Conservation (phyloP, 2,113 vertebrate species). For the Melanotaenia duboulayi region DNA sequence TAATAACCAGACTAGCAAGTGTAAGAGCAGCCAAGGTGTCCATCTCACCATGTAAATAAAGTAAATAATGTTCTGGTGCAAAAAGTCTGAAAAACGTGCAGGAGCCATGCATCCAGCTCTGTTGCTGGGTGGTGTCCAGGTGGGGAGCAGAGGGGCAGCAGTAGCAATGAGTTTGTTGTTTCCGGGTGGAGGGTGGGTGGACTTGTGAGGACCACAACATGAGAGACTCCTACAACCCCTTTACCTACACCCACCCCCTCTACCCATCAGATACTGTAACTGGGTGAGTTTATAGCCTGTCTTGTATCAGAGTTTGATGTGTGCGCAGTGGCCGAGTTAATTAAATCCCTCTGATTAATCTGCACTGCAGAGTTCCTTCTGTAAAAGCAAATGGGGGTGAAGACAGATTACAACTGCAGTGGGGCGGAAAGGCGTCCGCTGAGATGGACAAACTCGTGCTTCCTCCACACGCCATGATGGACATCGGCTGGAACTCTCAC, state of each 20-base stretch:
- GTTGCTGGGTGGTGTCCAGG: background rate
- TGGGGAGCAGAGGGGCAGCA: constrained; percentile 9
- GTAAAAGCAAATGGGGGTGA: constrained; percentile 45
- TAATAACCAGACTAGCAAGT: too few species aligned
- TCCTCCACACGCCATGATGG: constrained; percentile 37
- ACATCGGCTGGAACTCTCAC: constrained; percentile 24
- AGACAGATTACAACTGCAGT: constrained; percentile 54
- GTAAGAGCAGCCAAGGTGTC: too few species aligned
- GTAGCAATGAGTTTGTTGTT: constrained; percentile 13
- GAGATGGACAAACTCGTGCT: constrained; percentile 56
- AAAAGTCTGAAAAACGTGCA: too few species aligned
- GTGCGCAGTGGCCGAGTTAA: constrained; percentile 79
- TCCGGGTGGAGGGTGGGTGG: constrained; percentile 22
- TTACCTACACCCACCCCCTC: background rate
- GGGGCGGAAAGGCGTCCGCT: constrained; percentile 58
- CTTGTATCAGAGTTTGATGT: constrained; percentile 81
- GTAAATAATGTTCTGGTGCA: too few species aligned
- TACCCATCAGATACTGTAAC: constrained; percentile 76
- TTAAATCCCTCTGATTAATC: constrained; percentile 85
- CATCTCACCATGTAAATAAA: too few species aligned
- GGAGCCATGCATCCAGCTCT: constrained; percentile 2
- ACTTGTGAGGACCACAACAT: constrained; percentile 21
- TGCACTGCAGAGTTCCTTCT: constrained; percentile 75
- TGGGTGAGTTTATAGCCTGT: constrained; percentile 83
- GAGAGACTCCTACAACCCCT: constrained; percentile 10